phyloP scores from a whole-genome alignment of 2,113 vertebrate species.

The Pterocles gutturalis region DNA sequence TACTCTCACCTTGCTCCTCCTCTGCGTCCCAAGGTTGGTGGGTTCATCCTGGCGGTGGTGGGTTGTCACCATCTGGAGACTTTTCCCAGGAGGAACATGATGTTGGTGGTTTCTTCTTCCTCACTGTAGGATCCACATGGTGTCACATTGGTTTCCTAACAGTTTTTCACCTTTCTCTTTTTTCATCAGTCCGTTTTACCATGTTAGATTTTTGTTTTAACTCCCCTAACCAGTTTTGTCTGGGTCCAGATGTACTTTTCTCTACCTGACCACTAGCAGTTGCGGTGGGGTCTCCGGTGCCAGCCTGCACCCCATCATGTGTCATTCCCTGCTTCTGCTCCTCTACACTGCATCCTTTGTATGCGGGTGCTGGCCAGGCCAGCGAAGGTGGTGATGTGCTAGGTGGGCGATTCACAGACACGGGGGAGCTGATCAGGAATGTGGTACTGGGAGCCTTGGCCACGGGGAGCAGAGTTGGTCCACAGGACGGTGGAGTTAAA shows the following conservation, averaged over 20 bases:
- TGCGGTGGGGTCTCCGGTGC: not conserved
- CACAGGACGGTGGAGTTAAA: not conserved
- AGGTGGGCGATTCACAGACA: not conserved
- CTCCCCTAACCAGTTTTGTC: not conserved
- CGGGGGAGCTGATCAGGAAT: not conserved
- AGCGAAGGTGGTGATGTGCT: not conserved
- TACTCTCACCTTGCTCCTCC: not conserved
- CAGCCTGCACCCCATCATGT: no score
- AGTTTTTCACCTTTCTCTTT: not conserved
- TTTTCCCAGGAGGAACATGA: not conserved
- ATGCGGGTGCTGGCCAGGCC: not conserved
- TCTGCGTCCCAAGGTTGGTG: not conserved
- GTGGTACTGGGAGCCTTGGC: not conserved
- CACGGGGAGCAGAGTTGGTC: not conserved
- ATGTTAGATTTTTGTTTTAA: not conserved
- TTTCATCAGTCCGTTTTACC: not conserved
- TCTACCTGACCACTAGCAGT: not conserved
- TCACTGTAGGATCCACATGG: not conserved
- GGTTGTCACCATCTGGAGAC: not conserved
- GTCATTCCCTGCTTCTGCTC: not conserved
- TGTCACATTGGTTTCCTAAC: not conserved
- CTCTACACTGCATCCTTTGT: not conserved
- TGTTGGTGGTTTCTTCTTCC: not conserved
- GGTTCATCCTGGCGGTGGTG: not conserved
- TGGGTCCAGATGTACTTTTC: not conserved